Conservation (phyloP, 2,797 vertebrate species). For the Acanthornis magna region DNA sequence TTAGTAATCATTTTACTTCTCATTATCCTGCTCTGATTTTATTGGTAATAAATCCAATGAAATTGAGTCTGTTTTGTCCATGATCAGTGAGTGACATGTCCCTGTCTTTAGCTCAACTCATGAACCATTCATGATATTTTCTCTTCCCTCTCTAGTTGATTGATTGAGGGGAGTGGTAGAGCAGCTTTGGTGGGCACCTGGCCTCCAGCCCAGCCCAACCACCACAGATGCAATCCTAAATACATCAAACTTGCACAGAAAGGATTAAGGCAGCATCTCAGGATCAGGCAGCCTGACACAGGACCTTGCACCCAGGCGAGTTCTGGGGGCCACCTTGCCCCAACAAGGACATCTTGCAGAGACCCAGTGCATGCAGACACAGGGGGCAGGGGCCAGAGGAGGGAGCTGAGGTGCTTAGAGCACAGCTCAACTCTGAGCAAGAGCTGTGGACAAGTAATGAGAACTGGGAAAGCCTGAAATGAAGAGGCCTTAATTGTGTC, state of each 20-base stretch:
- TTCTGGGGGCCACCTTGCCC: not conserved
- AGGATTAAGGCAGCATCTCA: not conserved
- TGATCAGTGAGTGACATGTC: not conserved
- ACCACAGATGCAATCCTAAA: not conserved
- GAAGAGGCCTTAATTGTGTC: not conserved
- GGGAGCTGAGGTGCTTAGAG: not conserved
- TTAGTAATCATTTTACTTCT: not conserved
- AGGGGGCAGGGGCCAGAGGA: not conserved
- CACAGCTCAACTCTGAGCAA: not conserved
- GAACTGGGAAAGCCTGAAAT: not conserved
- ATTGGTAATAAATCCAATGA: not conserved
- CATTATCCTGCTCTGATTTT: not conserved
- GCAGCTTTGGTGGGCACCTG: not conserved
- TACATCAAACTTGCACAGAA: not conserved
- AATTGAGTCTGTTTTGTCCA: not conserved
- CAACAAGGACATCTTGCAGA: fast-evolving
- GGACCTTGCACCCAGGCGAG: not conserved
- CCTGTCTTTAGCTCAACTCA: not conserved
- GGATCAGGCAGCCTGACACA: not conserved
- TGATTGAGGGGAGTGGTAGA: not conserved
- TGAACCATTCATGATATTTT: not conserved
- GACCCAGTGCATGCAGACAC: not conserved
- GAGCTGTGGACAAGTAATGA: not conserved
- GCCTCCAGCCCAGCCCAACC: not conserved
- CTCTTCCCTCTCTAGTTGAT: not conserved